Base-by-base conservation (phyloP, 2,888 invertebrate species). In the Eupithecia centaureata region DNA sequence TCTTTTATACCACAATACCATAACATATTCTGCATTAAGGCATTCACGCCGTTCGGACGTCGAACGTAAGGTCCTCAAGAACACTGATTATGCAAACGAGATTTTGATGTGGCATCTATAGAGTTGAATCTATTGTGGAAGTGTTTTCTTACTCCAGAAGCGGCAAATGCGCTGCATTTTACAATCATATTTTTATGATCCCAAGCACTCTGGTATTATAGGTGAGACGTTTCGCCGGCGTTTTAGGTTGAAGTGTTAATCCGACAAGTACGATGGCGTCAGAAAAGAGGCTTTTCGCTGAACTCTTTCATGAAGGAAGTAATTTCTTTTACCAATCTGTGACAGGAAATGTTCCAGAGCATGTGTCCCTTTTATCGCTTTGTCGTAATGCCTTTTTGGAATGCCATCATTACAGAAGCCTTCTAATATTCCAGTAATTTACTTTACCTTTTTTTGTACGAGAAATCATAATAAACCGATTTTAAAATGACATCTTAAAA, bases 51-150 rank as follows among this genome's bases (percentile, higher is more conserved):
- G 52, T 69, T 70, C 64, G 73, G 68, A 64, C 68, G 60, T 70
- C 56, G 42, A 63, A 59, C 64, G 65, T 66, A 67, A 61, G 65
- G 66, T 70, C 70, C 38, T 30, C 64, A 68, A 68, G 63, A 68
- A 65, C 70, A 61, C 33, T 71, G 67, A 72, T 74, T 74, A 74
- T 70, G 70, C 61, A 73, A 73, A 73, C 68, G 73, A 70, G 72
- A 68, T 68, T 72, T 67, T 72, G 73, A 73, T 73, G 73, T 65
- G 66, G 60, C 70, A 63, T 67, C 66, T 51, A 65, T 66, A 30
- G 67, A 63, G 27, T 28, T 33, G 63, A 71, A 65, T 67, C 67
- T 65, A 68, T 68, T 65, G 67, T 62, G 27, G 67, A 63, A 60
- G 56, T 65, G 65, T 65, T 67, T 62, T 59, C 62, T 47, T 59